Conservation (phyloP, 2,797 vertebrate genomes). For the Nothura maculosa region DNA sequence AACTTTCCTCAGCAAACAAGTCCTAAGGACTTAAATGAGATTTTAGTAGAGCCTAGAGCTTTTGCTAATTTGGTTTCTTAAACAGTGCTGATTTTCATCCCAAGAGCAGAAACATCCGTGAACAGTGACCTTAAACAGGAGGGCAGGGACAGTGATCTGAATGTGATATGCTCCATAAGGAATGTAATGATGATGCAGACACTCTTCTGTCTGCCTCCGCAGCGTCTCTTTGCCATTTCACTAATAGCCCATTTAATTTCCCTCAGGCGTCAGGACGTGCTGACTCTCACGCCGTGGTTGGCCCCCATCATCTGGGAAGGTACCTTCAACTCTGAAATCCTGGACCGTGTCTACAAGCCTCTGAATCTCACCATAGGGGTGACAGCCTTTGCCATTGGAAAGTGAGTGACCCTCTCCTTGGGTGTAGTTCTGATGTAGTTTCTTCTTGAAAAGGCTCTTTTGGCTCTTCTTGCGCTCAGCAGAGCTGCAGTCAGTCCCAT, state of each 20-base stretch:
- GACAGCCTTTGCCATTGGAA: slow-evolving; percentile 76
- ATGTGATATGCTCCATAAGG: neutral
- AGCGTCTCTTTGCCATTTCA: neutral
- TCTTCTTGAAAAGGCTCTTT: neutral
- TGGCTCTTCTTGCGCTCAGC: neutral
- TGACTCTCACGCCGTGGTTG: slow-evolving; percentile 78
- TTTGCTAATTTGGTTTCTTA: neutral
- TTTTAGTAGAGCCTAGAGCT: neutral
- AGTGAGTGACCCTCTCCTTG: slow-evolving; percentile 46
- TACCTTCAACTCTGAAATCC: slow-evolving; percentile 70
- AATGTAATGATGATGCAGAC: neutral
- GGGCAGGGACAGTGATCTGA: neutral
- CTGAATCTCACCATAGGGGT: slow-evolving; percentile 80
- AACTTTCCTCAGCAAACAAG: slow-evolving; percentile 2
- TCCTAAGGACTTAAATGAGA: neutral
- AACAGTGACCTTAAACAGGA: neutral
- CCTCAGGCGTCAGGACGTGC: slow-evolving; percentile 68
- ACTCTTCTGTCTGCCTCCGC: neutral
- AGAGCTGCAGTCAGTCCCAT: neutral
- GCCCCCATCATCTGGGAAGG: slow-evolving; percentile 81
- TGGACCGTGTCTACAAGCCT: slow-evolving; percentile 66
- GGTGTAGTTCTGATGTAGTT: neutral
- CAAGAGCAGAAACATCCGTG: neutral
- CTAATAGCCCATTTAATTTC: neutral
- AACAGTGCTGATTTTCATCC: neutral